Evolutionary conservation across 2,797 vertebrate species (phyloP).

Genomic region (Gadopsis bispinosus): DNA sequence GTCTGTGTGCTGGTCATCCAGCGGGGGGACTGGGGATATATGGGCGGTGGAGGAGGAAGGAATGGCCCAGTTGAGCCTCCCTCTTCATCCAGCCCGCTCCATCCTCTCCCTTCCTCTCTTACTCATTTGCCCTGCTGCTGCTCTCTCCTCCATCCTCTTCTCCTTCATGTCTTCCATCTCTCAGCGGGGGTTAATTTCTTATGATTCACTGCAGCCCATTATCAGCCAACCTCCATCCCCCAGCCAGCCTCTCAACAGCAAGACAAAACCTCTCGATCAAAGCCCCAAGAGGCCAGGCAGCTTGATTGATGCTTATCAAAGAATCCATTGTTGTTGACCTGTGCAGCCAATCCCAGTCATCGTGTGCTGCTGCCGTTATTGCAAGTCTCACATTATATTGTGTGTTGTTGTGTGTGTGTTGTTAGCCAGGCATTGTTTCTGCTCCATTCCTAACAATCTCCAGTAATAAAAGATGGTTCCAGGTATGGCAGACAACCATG

Average conservation of each 20-base stretch:
- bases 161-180: constrained; percentile 61
- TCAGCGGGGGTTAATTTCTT: constrained; percentile 72
- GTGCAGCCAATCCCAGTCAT: constrained; percentile 67
- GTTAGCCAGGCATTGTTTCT: constrained; percentile 59
- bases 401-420: no score
- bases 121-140: constrained; percentile 50
- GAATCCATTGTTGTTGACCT: constrained; percentile 77
- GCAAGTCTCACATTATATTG: constrained; percentile 50
- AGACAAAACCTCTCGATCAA: constrained; percentile 73
- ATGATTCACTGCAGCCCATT: constrained; percentile 74
- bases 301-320: constrained; percentile 78
- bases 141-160: constrained; percentile 46
- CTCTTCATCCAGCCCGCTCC: constrained; percentile 31
- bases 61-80: constrained; percentile 22
- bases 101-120: constrained; percentile 36
- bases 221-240: constrained; percentile 69
- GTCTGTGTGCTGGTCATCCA: constrained; percentile 70
- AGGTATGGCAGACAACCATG: constrained; percentile 46
- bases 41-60: constrained; percentile 25
- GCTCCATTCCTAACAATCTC: constrained; percentile 57
- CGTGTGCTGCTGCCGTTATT: constrained; percentile 55
- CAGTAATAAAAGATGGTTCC: constrained; percentile 53
- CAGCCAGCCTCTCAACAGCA: constrained; percentile 71
- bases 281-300: constrained; percentile 58
- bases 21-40: constrained; percentile 47